phyloP scores from a whole-genome alignment of 2,113 vertebrate genomes.

The Axis porcinus region DNA sequence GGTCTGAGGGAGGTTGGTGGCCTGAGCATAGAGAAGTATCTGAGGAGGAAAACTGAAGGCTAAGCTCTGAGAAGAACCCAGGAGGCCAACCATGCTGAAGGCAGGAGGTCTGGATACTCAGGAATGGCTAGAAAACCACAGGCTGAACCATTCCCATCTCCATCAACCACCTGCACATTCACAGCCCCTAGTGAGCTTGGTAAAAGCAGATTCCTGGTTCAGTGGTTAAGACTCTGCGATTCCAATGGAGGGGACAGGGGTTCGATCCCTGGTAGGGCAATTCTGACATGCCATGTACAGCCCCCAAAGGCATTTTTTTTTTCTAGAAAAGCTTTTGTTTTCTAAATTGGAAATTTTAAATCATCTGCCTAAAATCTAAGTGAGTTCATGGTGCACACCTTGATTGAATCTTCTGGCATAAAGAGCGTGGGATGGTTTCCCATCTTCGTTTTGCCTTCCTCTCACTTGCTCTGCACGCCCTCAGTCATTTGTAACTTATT shows the following conservation, averaged over 20 bases:
- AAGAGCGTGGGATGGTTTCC: not conserved
- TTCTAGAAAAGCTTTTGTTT: not conserved
- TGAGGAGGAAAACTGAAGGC: not conserved
- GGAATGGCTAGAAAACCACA: not conserved
- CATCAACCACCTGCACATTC: not conserved
- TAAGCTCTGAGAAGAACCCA: not conserved
- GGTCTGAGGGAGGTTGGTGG: not conserved
- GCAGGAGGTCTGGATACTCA: not conserved
- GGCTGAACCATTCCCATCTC: too few relatives aligned
- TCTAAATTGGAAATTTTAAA: not conserved
- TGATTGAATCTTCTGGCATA: not conserved
- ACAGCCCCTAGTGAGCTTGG: not conserved
- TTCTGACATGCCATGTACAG: not conserved
- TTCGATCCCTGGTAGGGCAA: not conserved
- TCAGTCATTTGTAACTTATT: conserved; percentile 27
- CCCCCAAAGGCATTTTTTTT: not conserved
- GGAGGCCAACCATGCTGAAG: not conserved
- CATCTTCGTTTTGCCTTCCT: not conserved
- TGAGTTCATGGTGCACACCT: not conserved
- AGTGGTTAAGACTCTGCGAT: not conserved
- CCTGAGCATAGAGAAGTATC: not conserved
- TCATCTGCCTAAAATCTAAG: not conserved
- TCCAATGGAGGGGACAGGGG: not conserved
- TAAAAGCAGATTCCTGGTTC: not conserved
- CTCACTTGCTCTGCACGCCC: not conserved